phyloP scores from a whole-genome alignment of 1,140 invertebrate species.

The Listronotus oregonensis region DNA sequence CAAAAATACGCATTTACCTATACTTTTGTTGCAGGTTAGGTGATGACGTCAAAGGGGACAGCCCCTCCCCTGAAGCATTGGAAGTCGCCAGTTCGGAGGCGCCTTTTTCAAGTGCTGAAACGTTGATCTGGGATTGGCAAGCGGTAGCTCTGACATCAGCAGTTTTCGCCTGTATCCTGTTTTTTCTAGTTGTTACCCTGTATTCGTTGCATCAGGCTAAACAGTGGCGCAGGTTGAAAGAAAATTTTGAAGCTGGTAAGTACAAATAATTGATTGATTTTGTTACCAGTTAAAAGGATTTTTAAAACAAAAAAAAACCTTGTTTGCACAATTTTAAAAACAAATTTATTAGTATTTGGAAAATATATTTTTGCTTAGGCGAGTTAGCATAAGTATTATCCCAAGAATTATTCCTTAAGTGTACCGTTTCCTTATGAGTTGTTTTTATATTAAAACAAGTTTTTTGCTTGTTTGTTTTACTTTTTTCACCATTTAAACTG shows the following conservation, averaged over 20 bases:
- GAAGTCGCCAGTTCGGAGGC: slow-evolving; percentile 47
- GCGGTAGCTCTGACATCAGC: slow-evolving; percentile 64
- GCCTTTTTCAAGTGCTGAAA: slow-evolving; percentile 53
- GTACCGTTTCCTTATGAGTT: no score
- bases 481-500: no score
- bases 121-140: slow-evolving; percentile 65
- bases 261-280: not conserved
- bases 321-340: no score
- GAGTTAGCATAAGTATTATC: no score
- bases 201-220: slow-evolving; percentile 67
- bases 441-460: no score
- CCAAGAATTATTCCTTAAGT: no score
- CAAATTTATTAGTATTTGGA: no score
- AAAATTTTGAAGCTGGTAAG: slow-evolving; percentile 56
- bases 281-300: not conserved
- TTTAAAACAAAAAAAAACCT: not conserved
- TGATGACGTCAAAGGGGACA: slow-evolving; percentile 10
- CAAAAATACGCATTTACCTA: no score
- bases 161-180: slow-evolving; percentile 66
- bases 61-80: slow-evolving; percentile 17
- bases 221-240: slow-evolving; percentile 61
- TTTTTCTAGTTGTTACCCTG: slow-evolving; percentile 67
- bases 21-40: slow-evolving; percentile 25
- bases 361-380: no score
- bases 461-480: no score